Conservation (phyloP, 2,797 vertebrate species). For the Pteropus rufus region DNA sequence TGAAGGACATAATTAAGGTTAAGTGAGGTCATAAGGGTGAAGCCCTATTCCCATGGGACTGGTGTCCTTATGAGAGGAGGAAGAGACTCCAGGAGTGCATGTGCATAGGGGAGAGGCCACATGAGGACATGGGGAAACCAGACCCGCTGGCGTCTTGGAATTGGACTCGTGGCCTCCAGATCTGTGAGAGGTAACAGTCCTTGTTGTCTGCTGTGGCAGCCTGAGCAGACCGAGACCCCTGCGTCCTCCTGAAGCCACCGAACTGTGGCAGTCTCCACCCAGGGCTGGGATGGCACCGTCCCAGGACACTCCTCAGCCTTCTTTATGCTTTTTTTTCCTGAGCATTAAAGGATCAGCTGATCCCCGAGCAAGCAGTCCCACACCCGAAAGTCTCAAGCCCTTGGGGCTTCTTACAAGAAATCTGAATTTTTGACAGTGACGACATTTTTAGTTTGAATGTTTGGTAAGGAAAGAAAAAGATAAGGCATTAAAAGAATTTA, state of each 20-base stretch:
- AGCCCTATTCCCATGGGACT: neutral
- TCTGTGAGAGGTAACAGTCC: neutral
- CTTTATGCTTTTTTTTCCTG: neutral
- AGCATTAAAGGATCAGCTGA: neutral
- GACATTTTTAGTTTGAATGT: neutral
- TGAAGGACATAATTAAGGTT: neutral
- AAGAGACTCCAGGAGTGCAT: neutral
- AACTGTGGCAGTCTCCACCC: neutral
- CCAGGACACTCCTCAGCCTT: neutral
- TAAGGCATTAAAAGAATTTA: neutral
- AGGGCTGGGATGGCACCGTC: too few relatives aligned
- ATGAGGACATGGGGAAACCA: neutral
- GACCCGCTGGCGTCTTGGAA: too few relatives aligned
- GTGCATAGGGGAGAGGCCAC: neutral
- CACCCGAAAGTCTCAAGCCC: neutral
- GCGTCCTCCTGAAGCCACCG: rapidly evolving
- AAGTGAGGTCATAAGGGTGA: neutral
- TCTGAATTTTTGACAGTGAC: neutral
- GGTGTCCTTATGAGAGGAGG: neutral
- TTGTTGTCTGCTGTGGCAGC: neutral
- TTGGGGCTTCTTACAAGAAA: neutral
- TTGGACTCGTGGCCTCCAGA: neutral
- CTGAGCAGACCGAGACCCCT: neutral
- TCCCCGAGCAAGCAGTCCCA: neutral
- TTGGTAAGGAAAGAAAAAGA: neutral